phyloP scores from a whole-genome alignment of 2,888 invertebrate species.

The Drosophila merina region DNA sequence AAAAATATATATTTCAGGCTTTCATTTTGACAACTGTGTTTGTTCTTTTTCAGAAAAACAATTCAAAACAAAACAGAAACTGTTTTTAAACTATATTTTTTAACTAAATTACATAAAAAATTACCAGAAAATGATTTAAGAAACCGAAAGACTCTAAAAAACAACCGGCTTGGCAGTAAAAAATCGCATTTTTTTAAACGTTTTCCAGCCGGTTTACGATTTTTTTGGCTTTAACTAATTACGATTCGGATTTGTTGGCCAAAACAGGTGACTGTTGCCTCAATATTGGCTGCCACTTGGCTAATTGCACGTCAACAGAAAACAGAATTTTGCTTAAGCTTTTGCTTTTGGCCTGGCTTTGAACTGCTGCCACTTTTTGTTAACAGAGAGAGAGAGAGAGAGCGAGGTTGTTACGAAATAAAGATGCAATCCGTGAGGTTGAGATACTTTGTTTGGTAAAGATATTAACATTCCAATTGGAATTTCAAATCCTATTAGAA shows the following conservation, averaged over 20 bases:
- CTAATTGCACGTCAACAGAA: slow-evolving; percentile 52
- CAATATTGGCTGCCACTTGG: slow-evolving; percentile 31
- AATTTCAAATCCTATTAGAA: neutral
- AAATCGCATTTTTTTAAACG: too few relatives aligned
- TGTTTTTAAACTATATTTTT: too few relatives aligned
- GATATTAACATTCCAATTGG: too few relatives aligned
- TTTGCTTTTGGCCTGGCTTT: slow-evolving; percentile 29
- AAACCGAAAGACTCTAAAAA: too few relatives aligned
- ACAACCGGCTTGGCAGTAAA: too few relatives aligned
- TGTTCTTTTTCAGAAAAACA: slow-evolving; percentile 7
- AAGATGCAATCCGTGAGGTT: slow-evolving; percentile 33
- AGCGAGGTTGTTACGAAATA: slow-evolving; percentile 37
- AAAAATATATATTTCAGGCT: neutral
- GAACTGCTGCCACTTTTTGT: slow-evolving; percentile 42
- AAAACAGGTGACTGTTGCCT: slow-evolving; percentile 24
- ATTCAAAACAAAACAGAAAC: neutral
- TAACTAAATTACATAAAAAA: too few relatives aligned
- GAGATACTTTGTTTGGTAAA: neutral
- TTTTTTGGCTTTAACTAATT: too few relatives aligned
- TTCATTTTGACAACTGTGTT: slow-evolving; percentile 6
- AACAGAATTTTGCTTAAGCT: slow-evolving; percentile 21
- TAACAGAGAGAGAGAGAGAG: neutral
- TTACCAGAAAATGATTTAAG: too few relatives aligned
- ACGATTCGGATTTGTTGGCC: slow-evolving; percentile 16
- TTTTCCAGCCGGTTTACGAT: too few relatives aligned